Evolutionary conservation across 2,888 invertebrate species (phyloP), one percentile per base, ranked within the genome.

Genomic region (Meiosimyza platycephala): DNA sequence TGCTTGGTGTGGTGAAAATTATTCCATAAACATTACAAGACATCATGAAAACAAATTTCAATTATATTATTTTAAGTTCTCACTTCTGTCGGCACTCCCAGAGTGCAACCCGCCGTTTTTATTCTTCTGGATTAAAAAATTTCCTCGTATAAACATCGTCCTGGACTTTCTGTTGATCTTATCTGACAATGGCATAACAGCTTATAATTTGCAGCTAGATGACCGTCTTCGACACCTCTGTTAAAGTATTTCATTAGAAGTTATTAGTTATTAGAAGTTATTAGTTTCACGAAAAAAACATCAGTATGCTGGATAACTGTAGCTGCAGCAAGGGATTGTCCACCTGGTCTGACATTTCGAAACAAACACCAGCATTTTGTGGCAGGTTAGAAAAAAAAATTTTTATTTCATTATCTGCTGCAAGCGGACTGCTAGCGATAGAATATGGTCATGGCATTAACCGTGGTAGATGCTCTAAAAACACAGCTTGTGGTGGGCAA

Each of bases 361-460:
- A 93, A 64, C 93, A 92, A 11, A 95, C 87, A 0, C 95, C 95
- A 76, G 91, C 88, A 5, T 88, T 85, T 18, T 88, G 81, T 48
- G 84, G 81, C 13, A 89, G 83, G 68, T 93, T 88, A 75, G 93
- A 94, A 83, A 94, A 95, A 71, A 92, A 91, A 78, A 95, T 90
- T 79, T 90, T 90, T 2, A 95, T 77, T 67, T 86, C 80, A 74
- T 86, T 80, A n/a, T 83, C 66, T 73, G 87, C 79, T 66, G 81
- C 79, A 54, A 90, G 79, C 1, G 90, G 89, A 77, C 92, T 93
- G 73, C 92, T 93, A n/a, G 92, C 90, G 75, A 94, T 90, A 1
- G 95, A 95, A 86, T 95, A 96, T 1, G 93, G 92, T 68, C 95
- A 89, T 0, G 95, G 94, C 77, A 92, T 87, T n/a, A 95, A 88